phyloP scores from a whole-genome alignment of 2,797 vertebrate genomes.

The Brachyalestes nurse region DNA sequence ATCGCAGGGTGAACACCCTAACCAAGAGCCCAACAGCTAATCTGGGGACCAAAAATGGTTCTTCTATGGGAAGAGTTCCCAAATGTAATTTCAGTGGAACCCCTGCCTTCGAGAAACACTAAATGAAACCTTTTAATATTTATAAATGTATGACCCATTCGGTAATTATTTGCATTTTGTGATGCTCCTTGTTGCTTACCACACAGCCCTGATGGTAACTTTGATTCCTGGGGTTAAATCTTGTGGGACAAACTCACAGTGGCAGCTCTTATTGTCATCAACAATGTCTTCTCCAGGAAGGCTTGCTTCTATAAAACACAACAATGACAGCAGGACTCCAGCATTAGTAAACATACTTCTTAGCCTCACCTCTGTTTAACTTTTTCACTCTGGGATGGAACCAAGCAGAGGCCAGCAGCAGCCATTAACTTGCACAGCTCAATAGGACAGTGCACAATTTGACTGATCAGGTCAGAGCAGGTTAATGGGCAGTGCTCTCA shows the following conservation, averaged over 20 bases:
- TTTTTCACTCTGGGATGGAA: constrained; percentile 49
- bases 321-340: constrained; percentile 42
- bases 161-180: not conserved
- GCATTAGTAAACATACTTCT: constrained; percentile 49
- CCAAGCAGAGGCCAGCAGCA: constrained; percentile 59
- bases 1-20: no score
- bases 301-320: constrained; percentile 84
- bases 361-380: constrained; percentile 23
- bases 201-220: constrained; percentile 95
- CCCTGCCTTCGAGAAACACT: no score
- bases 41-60: no score
- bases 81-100: no score
- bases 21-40: no score
- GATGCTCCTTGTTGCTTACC: constrained; percentile 77
- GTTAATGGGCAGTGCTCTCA: constrained; percentile 51
- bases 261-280: constrained; percentile 96
- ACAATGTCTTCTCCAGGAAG: constrained; percentile 91
- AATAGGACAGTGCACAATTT: constrained; percentile 42
- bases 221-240: constrained; percentile 94
- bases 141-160: no score
- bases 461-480: constrained; percentile 40
- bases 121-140: no score
- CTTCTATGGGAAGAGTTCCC: no score
- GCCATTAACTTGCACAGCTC: constrained; percentile 60
- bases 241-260: constrained; percentile 94